A percentile compares a stretch with the other conserved stretches of the same genome.
Conservation (phyloP, 2,888 invertebrate genomes). For the Andrena flavipes region DNA sequence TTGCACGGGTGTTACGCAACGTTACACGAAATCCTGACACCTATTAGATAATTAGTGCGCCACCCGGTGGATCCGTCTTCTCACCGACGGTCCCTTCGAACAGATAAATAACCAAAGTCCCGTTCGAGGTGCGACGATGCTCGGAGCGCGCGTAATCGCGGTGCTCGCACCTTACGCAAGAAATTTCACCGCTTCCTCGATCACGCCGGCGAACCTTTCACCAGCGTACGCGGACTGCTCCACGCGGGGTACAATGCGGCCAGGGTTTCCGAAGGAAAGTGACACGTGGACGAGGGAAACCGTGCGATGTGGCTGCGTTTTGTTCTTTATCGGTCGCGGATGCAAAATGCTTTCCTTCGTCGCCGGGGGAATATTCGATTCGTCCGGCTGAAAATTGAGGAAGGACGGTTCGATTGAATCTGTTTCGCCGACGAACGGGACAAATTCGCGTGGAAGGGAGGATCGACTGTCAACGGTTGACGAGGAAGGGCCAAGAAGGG, state of each 20-base stretch:
- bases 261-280: not conserved
- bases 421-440: slow-evolving; percentile 73
- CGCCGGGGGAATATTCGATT: slow-evolving; percentile 8
- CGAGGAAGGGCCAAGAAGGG: slow-evolving; percentile 68
- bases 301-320: not conserved
- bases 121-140: slow-evolving; percentile 23
- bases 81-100: slow-evolving; percentile 31
- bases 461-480: slow-evolving; percentile 79
- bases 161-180: slow-evolving; percentile 39
- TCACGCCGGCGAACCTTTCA: slow-evolving; percentile 40
- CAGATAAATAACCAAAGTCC: slow-evolving; percentile 54
- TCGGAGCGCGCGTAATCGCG: slow-evolving; percentile 14
- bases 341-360: slow-evolving; percentile 7
- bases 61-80: slow-evolving; percentile 26
- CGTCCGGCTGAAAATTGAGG: slow-evolving; percentile 3
- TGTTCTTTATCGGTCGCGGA: not conserved
- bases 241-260: not conserved
- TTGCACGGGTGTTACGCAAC: too few species aligned
- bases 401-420: slow-evolving; percentile 67
- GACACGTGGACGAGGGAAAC: not conserved
- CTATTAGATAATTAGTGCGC: slow-evolving; percentile 31
- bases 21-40: not conserved
- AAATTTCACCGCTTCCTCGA: slow-evolving; percentile 46
- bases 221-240: slow-evolving; percentile 3
- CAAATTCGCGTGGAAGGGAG: slow-evolving; percentile 76